Conservation (phyloP, 2,113 vertebrate species). For the Megatriorchis doriae region DNA sequence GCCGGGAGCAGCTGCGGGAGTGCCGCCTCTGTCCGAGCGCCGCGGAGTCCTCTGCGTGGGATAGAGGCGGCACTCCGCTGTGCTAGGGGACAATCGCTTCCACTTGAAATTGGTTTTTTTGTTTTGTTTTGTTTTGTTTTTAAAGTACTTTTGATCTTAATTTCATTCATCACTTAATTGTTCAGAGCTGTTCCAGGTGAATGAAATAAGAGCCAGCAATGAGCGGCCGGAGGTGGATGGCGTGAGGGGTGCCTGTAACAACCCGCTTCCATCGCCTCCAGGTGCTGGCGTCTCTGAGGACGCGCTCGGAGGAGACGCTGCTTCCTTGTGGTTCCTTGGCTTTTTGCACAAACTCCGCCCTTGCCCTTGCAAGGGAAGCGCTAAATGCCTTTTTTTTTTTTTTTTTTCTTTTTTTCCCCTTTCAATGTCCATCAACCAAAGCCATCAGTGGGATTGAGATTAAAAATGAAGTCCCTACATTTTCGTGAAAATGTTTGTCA, state of each 20-base stretch:
- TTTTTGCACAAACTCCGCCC: background rate
- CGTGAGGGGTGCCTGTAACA: fast-evolving
- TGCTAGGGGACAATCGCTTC: background rate
- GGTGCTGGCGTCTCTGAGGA: too few relatives aligned
- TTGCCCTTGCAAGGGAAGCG: fast-evolving
- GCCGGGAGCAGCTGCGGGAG: too few relatives aligned
- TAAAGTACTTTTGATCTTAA: too few relatives aligned
- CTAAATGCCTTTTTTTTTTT: background rate
- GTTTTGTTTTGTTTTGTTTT: background rate
- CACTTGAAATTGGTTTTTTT: too few relatives aligned
- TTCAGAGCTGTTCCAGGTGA: fast-evolving
- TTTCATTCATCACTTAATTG: fast-evolving
- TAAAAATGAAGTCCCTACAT: background rate
- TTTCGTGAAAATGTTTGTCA: background rate
- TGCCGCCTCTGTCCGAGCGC: fast-evolving
- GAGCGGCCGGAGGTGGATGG: background rate
- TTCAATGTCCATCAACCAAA: background rate
- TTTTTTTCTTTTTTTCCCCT: background rate
- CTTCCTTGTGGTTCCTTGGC: background rate
- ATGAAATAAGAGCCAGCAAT: fast-evolving
- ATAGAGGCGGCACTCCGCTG: fast-evolving
- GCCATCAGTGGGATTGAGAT: background rate
- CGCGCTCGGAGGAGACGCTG: fast-evolving
- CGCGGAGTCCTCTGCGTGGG: fast-evolving
- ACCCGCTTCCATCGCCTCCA: fast-evolving